Conservation (phyloP, 2,888 invertebrate species). For the Mesoligia furuncula region DNA sequence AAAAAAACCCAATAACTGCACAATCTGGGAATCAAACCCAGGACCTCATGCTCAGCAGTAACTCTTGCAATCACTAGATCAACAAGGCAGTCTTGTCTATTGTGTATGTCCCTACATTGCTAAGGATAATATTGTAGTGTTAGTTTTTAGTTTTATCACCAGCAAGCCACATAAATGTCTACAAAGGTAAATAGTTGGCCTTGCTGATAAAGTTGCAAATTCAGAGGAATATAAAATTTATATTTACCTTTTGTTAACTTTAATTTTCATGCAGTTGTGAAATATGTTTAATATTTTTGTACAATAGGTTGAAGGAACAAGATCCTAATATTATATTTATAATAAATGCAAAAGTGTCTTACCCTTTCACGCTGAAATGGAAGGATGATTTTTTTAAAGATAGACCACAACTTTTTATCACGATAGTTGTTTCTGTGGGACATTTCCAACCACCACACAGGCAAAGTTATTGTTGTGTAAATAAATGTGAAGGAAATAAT, state of each 20-base stretch:
- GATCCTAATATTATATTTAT: not conserved
- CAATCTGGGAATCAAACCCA: not conserved
- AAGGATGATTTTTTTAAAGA: not conserved
- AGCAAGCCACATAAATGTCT: not conserved
- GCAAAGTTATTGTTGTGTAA: not conserved
- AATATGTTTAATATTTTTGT: not conserved
- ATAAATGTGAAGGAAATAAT: not conserved
- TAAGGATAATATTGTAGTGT: conserved; percentile 10
- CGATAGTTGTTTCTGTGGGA: not conserved
- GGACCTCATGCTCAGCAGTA: not conserved
- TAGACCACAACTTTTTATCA: not conserved
- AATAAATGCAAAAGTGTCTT: not conserved
- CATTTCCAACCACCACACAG: not conserved
- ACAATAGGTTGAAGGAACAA: not conserved
- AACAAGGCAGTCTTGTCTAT: not conserved
- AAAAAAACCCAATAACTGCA: not conserved
- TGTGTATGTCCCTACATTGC: not conserved
- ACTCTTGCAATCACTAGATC: not conserved
- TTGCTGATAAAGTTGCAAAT: conserved; percentile 39
- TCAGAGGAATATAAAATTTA: not conserved
- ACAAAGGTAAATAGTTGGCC: conserved; percentile 8
- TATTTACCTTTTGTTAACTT: not conserved
- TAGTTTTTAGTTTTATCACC: conserved; percentile 25
- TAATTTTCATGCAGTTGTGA: not conserved
- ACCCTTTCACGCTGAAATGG: too few relatives aligned